These are phyloP conservation scores for Sebastes taczanowskii DNA, from an alignment of 2,797 vertebrate species.

Conservation along the genomic window DNA sequence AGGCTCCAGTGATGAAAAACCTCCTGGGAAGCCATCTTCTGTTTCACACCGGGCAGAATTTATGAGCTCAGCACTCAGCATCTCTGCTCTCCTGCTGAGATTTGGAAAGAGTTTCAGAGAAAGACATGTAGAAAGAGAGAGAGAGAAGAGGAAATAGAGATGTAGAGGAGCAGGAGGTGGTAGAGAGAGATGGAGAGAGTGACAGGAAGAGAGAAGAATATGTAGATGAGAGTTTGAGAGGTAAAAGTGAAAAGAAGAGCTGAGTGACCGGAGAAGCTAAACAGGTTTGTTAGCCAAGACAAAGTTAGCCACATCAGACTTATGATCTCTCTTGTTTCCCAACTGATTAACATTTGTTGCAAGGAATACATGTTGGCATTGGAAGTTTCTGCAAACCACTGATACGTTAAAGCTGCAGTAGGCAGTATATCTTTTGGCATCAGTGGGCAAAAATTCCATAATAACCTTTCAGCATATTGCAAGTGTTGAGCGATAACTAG, in stretches of 20 bases:
- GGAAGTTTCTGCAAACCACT: neutral
- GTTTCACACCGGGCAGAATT: slow-evolving; percentile 75
- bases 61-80: slow-evolving; percentile 68
- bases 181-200: neutral
- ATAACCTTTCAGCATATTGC: no score
- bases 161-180: neutral
- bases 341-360: neutral
- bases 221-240: neutral
- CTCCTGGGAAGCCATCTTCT: slow-evolving; percentile 77
- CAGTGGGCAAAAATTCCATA: no score
- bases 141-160: slow-evolving; percentile 8
- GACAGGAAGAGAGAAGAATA: neutral
- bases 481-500: no score
- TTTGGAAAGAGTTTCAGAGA: slow-evolving; percentile 4
- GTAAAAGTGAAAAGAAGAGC: neutral
- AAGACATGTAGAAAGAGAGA: slow-evolving; percentile 1
- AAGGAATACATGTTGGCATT: neutral
- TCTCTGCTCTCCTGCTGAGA: slow-evolving; percentile 49
- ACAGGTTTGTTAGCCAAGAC: neutral
- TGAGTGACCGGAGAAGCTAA: neutral
- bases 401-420: neutral
- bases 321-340: neutral
- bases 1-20: slow-evolving; percentile 72
- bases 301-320: no score
- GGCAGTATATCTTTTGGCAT: no score